Evolutionary conservation across 2,888 invertebrate species (phyloP), one percentile per base, ranked within the genome.

Genomic region (Tortricodes alternella): DNA sequence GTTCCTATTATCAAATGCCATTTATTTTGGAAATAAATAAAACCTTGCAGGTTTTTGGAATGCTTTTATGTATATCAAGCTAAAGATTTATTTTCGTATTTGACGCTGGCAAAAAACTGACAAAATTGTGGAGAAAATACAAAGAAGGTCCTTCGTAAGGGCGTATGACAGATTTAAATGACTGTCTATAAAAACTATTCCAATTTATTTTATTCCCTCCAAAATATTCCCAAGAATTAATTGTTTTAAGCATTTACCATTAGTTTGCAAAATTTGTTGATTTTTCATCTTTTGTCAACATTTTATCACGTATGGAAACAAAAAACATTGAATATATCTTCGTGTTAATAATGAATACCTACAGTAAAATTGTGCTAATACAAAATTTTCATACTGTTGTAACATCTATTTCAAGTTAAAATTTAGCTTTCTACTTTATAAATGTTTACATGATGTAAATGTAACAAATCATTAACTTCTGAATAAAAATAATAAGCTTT

Each of bases 401-500:
- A n/a, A n/a, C n/a, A n/a, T n/a, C n/a, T n/a, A n/a, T n/a, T n/a
- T n/a, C n/a, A n/a, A n/a, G n/a, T n/a, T n/a, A n/a, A n/a, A n/a
- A n/a, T n/a, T n/a, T n/a, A n/a, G n/a, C n/a, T n/a, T n/a, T n/a
- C n/a, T n/a, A n/a, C n/a, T n/a, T n/a, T n/a, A n/a, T n/a, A n/a
- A n/a, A n/a, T n/a, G n/a, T n/a, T n/a, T n/a, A n/a, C n/a, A n/a
- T n/a, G n/a, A n/a, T n/a, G n/a, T n/a, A n/a, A n/a, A n/a, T n/a
- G n/a, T n/a, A 16, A 29, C 9, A 18, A 24, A 41, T 5, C 24
- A 43, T 34, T 44, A 24, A 2, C 24, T 24, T 1, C 50, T 52
- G 29, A 57, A 48, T 32, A 18, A 56, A 55, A 49, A 18, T 18
- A 75, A 62, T 85, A 83, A 88, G 89, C 89, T 87, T 88, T 88